Percentiles rank a stretch among this genome's conserved stretches.
These are phyloP conservation scores for Caenorhabditis angaria DNA, from an alignment of 2,888 invertebrate genomes.

Conservation along the genomic window DNA sequence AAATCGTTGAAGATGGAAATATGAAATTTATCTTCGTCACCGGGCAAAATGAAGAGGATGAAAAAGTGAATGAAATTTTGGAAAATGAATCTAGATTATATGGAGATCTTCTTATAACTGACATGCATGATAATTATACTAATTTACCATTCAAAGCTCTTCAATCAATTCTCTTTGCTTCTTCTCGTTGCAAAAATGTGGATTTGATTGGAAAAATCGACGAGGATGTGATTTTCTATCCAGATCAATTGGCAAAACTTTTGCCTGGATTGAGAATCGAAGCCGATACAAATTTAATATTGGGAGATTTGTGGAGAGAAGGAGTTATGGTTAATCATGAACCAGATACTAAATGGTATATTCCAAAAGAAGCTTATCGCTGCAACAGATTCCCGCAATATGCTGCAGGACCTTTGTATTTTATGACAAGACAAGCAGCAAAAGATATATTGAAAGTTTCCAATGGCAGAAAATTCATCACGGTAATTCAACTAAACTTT, in stretches of 20 bases:
- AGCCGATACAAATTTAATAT: background rate
- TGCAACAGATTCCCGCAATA: background rate
- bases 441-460: background rate
- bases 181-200: background rate
- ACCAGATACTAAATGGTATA: background rate
- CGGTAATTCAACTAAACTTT: background rate
- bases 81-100: background rate
- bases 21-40: background rate
- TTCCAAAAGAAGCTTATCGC: background rate
- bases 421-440: background rate
- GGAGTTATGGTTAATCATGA: background rate
- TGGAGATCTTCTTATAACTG: background rate
- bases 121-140: background rate
- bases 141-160: background rate
- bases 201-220: conserved; percentile 7
- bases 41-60: background rate
- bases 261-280: background rate
- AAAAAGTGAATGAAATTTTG: background rate
- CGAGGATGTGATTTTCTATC: conserved; percentile 1
- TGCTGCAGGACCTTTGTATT: background rate
- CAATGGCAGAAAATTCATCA: background rate
- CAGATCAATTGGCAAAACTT: background rate
- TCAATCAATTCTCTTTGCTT: background rate
- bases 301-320: background rate
- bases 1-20: background rate